Base-by-base conservation (phyloP, 2,113 vertebrate genomes). In the Zootoca vivipara region DNA sequence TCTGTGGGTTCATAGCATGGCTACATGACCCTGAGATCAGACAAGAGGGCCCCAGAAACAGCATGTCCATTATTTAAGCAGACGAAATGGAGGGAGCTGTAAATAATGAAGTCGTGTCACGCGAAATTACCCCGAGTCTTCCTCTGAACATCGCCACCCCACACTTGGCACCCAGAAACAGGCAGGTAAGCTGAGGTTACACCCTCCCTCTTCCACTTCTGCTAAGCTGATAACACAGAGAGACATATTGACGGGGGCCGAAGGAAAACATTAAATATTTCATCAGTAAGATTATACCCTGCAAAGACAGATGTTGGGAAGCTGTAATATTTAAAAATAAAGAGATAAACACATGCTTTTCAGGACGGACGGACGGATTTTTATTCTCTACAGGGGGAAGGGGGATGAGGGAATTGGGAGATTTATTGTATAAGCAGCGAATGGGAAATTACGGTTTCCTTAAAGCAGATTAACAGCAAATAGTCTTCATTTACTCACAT, bases 261-360 rank as follows among this genome's bases (percentile, higher is more conserved):
- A 97, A 97, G 95, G 95, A 97, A 97, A 96, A 97, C 96, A 96
- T 96, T 93, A 97, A 98, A 94, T 97, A 97, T 97, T 98, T 98
- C 96, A 97, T 98, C 97, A 97, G 93, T 93, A 92, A 97, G 97
- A 98, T 98, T 98, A 97, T 95, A 96, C 95, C 91, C 92, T 90
- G 96, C 95, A 92, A 91, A 97, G 96, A 97, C 98, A 98, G 97
- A 98, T 97, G 97, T 97, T 98, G 95, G 94, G 93, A 95, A 96
- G 96, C 96, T 96, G 93, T 97, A 96, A 97, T 96, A 95, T 97
- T 97, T 97, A 95, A 95, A 98, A 97, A 98, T 96, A 96, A 96
- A 96, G 96, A 97, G 95, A 97, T 95, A 96, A 97, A 96, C 96
- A 97, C 95, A 97, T 97, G 97, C 95, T 97, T 85, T 95, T 90